Base-by-base conservation (phyloP, 2,797 vertebrate genomes). In the Harpagifer antarcticus region DNA sequence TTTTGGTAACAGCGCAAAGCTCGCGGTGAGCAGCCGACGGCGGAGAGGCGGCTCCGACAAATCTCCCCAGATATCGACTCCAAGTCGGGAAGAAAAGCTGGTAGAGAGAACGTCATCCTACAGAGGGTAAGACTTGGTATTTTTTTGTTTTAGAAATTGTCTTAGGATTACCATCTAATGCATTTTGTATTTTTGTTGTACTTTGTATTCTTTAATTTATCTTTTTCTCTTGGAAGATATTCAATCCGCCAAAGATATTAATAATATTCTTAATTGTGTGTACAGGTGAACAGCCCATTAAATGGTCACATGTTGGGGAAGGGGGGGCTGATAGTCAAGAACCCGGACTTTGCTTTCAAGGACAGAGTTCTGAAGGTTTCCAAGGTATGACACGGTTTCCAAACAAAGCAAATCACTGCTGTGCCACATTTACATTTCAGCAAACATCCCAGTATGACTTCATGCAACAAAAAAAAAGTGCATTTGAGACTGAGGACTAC, bases 31-130 rank as follows among this genome's bases (percentile, higher is more conserved):
- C 97, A 96, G 10, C 68, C 92, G 87, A 91, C 91, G 16, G 86
- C 89, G 23, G 96, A 97, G 89, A 94, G 93, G 83, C 95, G 90
- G 56, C 83, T 80, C 81, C 85, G 77, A 82, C 91, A 92, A 1
- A 88, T 93, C 61, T 93, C 89, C 4, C 88, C 94, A 0, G 84
- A 91, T 3, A 42, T 42, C 0, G 56, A 72, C 40, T 48, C 42
- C 82, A 85, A 82, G 20, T 3, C 53, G 0, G 68, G 85, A n/a
- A 74, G 88, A 5, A 91, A 79, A 53, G 45, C 83, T 23, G 95
- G 94, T n/a, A 97, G 97, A 90, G 97, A 98, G 82, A 99, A 98
- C 54, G 9, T 92, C 49, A 71, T 84, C 68, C 88, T 94, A 81
- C 83, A 68, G 15, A 16, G 63, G 14, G 96, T 96, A 93, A 96